Evolutionary conservation across 2,797 vertebrate species (phyloP), one percentile per base, ranked within the genome.

Genomic region (Rhinogobio ventralis): DNA sequence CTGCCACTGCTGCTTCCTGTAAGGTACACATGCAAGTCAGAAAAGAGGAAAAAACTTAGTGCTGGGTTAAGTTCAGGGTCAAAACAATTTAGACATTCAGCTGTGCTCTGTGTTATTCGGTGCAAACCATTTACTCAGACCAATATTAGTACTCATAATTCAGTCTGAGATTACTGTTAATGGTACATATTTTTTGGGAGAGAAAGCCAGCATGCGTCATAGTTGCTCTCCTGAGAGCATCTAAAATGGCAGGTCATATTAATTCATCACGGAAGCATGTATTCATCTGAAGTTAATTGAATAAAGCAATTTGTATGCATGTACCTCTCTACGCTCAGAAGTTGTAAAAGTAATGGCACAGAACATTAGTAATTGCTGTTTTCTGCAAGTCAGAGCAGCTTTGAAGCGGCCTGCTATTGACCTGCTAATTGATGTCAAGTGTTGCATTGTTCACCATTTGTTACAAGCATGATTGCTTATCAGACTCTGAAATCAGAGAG

Each of bases 281-380:
- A 53, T 76, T 83, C 1, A 83, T 72, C 53, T 36, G 1, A 72
- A 60, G 39, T 62, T 33, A 83, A 74, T 8, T 25, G 42, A 39
- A 82, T 51, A 42, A 66, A 62, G 11, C 28, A 60, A 30, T 72
- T 73, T 74, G n/a, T n/a, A 5, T 51, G 57, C 60, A 51, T 55
- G 36, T 30, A 19, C 36, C 55, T 20, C 17, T 28, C 5, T 28
- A 57, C 11, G 10, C 10, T 73, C 55, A 82, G 6, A 76, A 30
- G 6, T 10, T 23, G 17, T 25, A 42, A 68, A 66, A 15, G 19
- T 36, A 39, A 62, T 66, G 20, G 25, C 25, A 82, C 13, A 20
- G 36, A 46, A 60, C 20, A 83, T 67, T 53, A 66, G 30, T 75
- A 83, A 83, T 76, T 39, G 60, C 15, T 66, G 69, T 75, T 73